Conservation (phyloP, 2,113 vertebrate genomes). For the Scytalopus superciliaris region DNA sequence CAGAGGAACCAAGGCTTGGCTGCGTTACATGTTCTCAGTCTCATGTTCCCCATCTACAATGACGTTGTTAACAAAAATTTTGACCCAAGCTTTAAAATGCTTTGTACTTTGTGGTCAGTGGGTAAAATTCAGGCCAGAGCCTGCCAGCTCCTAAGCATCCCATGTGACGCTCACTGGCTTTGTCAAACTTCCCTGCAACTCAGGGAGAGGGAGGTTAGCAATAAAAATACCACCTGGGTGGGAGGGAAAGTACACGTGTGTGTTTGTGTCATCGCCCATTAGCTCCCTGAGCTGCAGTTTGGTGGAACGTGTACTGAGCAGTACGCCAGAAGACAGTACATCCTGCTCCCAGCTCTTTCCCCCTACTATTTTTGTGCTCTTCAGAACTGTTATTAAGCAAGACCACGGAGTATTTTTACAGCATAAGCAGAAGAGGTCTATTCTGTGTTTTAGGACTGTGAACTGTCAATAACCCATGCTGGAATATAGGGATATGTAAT, state of each 20-base stretch:
- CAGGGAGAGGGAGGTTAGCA: not conserved
- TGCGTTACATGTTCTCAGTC: not conserved
- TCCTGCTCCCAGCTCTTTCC: conserved; percentile 25
- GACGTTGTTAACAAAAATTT: not conserved
- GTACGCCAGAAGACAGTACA: conserved; percentile 10
- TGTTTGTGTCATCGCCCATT: not conserved
- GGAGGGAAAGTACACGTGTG: not conserved
- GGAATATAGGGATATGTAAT: not conserved
- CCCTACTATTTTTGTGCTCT: conserved; percentile 40
- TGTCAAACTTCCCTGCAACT: not conserved
- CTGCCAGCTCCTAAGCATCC: not conserved
- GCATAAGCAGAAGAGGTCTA: conserved; percentile 1
- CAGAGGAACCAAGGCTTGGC: not conserved
- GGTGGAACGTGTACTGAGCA: not conserved
- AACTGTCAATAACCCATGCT: not conserved
- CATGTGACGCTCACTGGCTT: accelerated
- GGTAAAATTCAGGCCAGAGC: not conserved
- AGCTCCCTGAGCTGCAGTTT: not conserved
- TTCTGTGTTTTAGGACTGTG: not conserved
- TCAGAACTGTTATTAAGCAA: conserved; percentile 49
- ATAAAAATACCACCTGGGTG: conserved; percentile 17
- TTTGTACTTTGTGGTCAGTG: not conserved
- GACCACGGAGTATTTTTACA: conserved; percentile 49
- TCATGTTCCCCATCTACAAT: not conserved
- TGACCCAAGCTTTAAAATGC: not conserved